Percentiles rank a stretch among this genome's conserved stretches.
These are phyloP conservation scores for Labrus mixtus DNA, from an alignment of 2,113 vertebrate genomes.

Conservation along the genomic window DNA sequence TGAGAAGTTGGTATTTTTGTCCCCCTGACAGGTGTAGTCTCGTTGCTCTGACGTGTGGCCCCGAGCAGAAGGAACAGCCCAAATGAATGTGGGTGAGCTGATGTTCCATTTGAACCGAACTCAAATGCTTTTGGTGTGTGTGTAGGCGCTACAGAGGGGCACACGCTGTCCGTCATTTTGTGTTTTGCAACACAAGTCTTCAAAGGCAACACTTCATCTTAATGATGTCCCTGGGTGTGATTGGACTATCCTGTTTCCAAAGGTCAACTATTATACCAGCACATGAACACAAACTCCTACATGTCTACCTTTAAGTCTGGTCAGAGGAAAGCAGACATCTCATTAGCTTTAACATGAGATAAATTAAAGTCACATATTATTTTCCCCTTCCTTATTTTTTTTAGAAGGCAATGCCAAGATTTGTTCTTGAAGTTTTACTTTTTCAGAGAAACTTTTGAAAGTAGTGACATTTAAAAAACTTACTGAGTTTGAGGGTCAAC, in stretches of 20 bases:
- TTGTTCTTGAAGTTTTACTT: background rate
- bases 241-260: slow-evolving; percentile 4
- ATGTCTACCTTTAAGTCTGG: background rate
- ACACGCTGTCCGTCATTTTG: slow-evolving; percentile 13
- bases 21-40: slow-evolving; percentile 46
- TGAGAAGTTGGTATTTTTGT: slow-evolving; percentile 57
- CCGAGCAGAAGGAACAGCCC: slow-evolving; percentile 31
- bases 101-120: slow-evolving; percentile 21
- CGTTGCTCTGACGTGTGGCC: slow-evolving; percentile 36
- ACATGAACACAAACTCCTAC: slow-evolving; percentile 2
- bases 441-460: background rate
- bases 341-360: background rate
- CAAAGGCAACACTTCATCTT: slow-evolving; percentile 41
- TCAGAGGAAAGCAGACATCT: background rate
- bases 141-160: slow-evolving; percentile 25
- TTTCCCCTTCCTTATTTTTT: background rate
- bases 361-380: background rate
- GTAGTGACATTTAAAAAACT: background rate
- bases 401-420: background rate
- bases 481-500: background rate
- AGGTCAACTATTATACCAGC: background rate
- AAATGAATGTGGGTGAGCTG: slow-evolving; percentile 42
- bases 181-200: slow-evolving; percentile 34
- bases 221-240: slow-evolving; percentile 39
- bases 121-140: slow-evolving; percentile 18